These are phyloP conservation scores for Campoplex capitator DNA, from an alignment of 2,888 invertebrate genomes.

Conservation along the genomic window DNA sequence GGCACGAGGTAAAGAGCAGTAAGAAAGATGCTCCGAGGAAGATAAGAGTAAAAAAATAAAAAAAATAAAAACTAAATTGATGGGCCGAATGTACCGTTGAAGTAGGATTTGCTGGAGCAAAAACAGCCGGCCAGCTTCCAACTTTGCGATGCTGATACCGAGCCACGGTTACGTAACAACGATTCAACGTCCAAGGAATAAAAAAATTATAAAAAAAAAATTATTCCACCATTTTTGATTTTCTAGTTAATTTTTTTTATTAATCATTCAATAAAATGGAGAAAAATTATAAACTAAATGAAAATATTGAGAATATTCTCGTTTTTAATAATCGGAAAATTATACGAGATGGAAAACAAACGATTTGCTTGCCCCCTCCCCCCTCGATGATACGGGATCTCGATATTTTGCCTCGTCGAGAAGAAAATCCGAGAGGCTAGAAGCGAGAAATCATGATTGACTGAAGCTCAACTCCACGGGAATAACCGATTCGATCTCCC, in stretches of 20 bases:
- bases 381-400: neutral
- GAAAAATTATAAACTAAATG: too few species aligned
- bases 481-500: constrained; percentile 18
- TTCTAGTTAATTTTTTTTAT: too few species aligned
- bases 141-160: neutral
- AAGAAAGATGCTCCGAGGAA: constrained; percentile 17
- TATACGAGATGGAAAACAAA: constrained; percentile 2
- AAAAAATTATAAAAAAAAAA: neutral
- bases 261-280: too few species aligned
- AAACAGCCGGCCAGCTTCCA: constrained; percentile 46
- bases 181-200: neutral
- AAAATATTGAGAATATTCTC: too few species aligned
- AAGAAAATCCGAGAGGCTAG: neutral
- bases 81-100: neutral
- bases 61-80: neutral
- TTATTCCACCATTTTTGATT: neutral
- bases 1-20: constrained; percentile 30
- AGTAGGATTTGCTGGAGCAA: constrained; percentile 49
- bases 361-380: neutral
- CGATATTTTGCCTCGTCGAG: neutral
- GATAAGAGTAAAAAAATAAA: constrained; percentile 3
- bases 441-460: constrained; percentile 28
- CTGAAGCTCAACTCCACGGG: constrained; percentile 20
- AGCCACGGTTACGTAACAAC: neutral
- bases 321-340: neutral